A percentile compares a stretch with the other conserved stretches of the same genome.
Conservation (phyloP, 2,888 invertebrate species). For the Halictus ligatus region DNA sequence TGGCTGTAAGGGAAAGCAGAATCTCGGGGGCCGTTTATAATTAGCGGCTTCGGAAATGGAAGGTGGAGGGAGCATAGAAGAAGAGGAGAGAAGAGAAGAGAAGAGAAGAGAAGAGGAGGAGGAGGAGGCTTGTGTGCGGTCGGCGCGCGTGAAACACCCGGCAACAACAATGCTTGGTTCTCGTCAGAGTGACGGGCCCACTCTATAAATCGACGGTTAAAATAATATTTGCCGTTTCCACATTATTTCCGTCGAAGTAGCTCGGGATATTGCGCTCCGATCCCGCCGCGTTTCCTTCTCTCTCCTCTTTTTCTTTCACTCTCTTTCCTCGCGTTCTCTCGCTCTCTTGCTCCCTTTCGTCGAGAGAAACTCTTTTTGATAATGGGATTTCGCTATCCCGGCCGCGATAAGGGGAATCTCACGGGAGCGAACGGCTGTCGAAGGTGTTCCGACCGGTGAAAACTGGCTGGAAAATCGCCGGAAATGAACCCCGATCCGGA, state of each 20-base stretch:
- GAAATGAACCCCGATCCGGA: slow-evolving; percentile 41
- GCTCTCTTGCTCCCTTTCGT: background rate
- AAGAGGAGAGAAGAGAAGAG: background rate
- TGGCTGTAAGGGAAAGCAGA: background rate
- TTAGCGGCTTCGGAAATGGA: slow-evolving; percentile 39
- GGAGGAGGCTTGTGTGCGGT: slow-evolving; percentile 20
- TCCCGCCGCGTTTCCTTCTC: background rate
- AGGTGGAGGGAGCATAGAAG: background rate
- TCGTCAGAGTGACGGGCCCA: slow-evolving; percentile 74
- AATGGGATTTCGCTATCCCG: slow-evolving; percentile 40
- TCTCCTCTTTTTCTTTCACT: background rate
- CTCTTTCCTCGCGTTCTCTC: background rate
- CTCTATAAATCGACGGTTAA: slow-evolving; percentile 78
- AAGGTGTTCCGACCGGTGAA: slow-evolving; percentile 16
- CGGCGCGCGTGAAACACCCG: background rate
- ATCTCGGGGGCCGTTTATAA: slow-evolving; percentile 45
- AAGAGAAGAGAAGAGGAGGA: background rate
- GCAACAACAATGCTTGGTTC: slow-evolving; percentile 70
- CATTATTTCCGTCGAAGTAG: slow-evolving; percentile 69
- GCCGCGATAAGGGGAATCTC: slow-evolving; percentile 35
- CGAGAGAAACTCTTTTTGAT: slow-evolving; percentile 15
- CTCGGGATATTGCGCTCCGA: slow-evolving; percentile 27
- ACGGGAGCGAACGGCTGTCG: slow-evolving; percentile 16
- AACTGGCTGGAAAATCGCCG: slow-evolving; percentile 33
- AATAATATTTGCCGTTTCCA: slow-evolving; percentile 79